Evolutionary conservation across 2,113 vertebrate species (phyloP).

Genomic region (Anarrhichthys ocellatus): DNA sequence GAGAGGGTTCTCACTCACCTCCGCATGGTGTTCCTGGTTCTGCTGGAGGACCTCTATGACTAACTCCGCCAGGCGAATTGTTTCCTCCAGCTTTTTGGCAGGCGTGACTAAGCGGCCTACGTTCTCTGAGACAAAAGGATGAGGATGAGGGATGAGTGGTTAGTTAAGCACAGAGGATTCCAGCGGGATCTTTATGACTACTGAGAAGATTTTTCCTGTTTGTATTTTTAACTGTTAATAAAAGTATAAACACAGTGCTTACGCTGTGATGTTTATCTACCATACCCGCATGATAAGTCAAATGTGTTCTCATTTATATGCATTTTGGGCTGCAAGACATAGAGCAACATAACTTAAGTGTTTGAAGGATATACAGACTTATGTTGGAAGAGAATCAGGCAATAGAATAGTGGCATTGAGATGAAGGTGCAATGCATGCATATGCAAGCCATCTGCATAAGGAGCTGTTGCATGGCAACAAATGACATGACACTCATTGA

Average conservation of each 20-base stretch:
- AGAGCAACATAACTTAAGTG: conserved; percentile 62
- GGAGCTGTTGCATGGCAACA: conserved; percentile 43
- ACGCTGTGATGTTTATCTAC: conserved; percentile 63
- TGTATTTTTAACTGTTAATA: conserved; percentile 53
- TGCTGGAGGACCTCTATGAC: conserved; percentile 99
- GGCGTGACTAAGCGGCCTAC: conserved; percentile 99
- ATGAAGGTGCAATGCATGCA: conserved; percentile 75
- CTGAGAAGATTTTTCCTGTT: conserved; percentile 45
- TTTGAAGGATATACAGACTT: conserved; percentile 48
- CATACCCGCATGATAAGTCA: conserved; percentile 48
- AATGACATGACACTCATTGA: conserved; percentile 5
- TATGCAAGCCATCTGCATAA: conserved; percentile 62
- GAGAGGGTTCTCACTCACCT: conserved; percentile 90
- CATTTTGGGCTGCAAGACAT: conserved; percentile 67
- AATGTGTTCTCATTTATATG: conserved; percentile 40
- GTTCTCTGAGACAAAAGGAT: conserved; percentile 98
- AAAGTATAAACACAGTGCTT: conserved; percentile 65
- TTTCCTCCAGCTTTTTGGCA: conserved; percentile 99
- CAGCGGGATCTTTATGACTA: conserved; percentile 62
- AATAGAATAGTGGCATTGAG: conserved; percentile 55
- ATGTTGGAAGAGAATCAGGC: conserved; percentile 58
- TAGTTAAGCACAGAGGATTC: conserved; percentile 78
- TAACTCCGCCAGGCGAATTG: conserved; percentile 97
- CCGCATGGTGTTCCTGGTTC: conserved; percentile 98
- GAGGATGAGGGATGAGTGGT: conserved; percentile 84